A percentile compares a stretch with the other conserved stretches of the same genome.
These are phyloP conservation scores for Lycorma delicatula DNA, from an alignment of 1,140 invertebrate genomes.

Conservation along the genomic window DNA sequence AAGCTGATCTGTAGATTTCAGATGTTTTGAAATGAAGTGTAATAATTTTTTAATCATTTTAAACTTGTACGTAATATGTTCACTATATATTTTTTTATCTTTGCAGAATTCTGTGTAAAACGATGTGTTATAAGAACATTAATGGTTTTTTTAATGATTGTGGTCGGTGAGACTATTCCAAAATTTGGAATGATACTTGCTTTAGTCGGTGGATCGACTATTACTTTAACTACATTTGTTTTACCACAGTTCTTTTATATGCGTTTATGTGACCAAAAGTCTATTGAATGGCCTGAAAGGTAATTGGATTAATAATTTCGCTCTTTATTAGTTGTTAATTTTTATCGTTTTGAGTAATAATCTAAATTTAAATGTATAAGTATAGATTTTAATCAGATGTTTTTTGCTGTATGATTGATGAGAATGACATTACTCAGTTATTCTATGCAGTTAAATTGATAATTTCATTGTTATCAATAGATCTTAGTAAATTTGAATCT, in stretches of 20 bases:
- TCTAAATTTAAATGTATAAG: not conserved
- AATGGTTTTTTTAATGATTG: constrained; percentile 49
- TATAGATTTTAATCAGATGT: not conserved
- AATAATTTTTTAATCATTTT: no score
- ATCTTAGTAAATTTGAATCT: no score
- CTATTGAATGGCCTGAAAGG: constrained; percentile 35
- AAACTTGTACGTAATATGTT: no score
- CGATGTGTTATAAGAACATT: constrained; percentile 47
- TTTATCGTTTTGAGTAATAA: no score
- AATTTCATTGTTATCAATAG: no score
- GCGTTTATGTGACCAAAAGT: constrained; percentile 40
- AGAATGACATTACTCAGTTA: no score
- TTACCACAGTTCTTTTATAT: constrained; percentile 60
- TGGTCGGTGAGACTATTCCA: constrained; percentile 57
- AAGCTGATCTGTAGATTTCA: no score
- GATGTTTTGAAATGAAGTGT: no score
- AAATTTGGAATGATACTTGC: constrained; percentile 60
- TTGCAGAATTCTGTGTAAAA: constrained; percentile 57
- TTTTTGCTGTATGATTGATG: no score
- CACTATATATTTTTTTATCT: no score
- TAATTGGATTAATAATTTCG: constrained; percentile 20
- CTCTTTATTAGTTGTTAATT: not conserved
- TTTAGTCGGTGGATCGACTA: constrained; percentile 60
- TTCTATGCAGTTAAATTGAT: no score
- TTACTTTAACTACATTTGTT: constrained; percentile 56